Evolutionary conservation across 2,888 invertebrate genomes (phyloP), one percentile per base, ranked within the genome.

Genomic region (Sarcophaga caerulescens): DNA sequence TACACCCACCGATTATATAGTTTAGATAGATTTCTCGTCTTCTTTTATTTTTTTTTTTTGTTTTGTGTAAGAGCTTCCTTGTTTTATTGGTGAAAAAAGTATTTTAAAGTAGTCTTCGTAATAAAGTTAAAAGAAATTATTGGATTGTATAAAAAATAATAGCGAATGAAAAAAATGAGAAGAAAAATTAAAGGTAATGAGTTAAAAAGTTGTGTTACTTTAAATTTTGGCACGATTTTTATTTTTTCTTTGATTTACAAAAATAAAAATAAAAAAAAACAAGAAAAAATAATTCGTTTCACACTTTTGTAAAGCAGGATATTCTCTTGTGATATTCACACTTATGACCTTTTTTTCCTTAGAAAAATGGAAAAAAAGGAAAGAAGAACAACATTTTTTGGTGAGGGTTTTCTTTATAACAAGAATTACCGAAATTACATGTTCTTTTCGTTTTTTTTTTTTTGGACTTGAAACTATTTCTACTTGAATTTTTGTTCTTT

Each of bases 1-100:
- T 87, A 87, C 89, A 89, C 89, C 89, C 89, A 89, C 88, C 89
- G 88, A 89, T 89, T 89, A 89, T 88, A 84, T 87, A 87, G 86
- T 89, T 88, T 85, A 88, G 89, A 89, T 88, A 87, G 87, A 85
- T 85, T 88, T 86, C 75, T 76, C 14, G 44, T 71, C 10, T 71
- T 35, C 1, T 52, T 17, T 52, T 52, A 4, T 14, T 52, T 4
- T 52, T 4, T 17, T 52, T 17, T 17, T 47, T 14, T 47, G 1
- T 47, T 17, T 52, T 52, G 52, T 35, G 35, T 35, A 35, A 35
- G 10, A 35, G 35, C 35, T 35, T 35, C 35, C 35, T 35, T 35
- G 35, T 35, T 35, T 35, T 35, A 35, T 35, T 35, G 35, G 6
- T 35, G 35, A 35, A 35, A 35, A 35, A 35, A 52, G 17, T 52